These are phyloP conservation scores for Gymnoscopelus braueri DNA, from an alignment of 2,797 vertebrate species.

Conservation along the genomic window DNA sequence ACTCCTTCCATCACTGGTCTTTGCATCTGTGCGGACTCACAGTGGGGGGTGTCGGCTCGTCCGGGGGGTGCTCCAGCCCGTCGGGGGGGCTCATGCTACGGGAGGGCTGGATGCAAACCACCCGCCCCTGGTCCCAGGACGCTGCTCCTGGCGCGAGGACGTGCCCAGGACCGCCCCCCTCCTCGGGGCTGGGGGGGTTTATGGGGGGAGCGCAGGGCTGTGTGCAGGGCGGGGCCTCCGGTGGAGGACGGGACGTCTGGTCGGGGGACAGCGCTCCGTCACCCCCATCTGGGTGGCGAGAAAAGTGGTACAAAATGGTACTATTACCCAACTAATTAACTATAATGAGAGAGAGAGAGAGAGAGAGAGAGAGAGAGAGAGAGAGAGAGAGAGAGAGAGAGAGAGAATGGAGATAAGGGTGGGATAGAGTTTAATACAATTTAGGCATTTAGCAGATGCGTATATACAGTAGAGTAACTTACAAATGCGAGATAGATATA, in stretches of 20 bases:
- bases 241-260: constrained; percentile 87
- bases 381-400: no score
- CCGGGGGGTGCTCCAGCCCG: constrained; percentile 86
- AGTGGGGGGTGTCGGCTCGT: constrained; percentile 80
- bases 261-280: constrained; percentile 89
- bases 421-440: no score
- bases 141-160: constrained; percentile 23
- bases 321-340: neutral
- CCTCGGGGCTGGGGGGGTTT: constrained; percentile 34
- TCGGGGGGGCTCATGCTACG: constrained; percentile 93
- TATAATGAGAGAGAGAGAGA: neutral
- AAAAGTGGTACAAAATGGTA: neutral
- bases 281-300: constrained; percentile 79
- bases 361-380: neutral
- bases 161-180: no score
- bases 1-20: no score
- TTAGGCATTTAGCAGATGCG: no score
- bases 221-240: constrained; percentile 82
- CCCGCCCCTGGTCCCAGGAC: constrained; percentile 83
- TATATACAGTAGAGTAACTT: no score
- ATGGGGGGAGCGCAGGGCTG: constrained; percentile 69
- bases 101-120: constrained; percentile 95
- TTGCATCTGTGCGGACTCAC: constrained; percentile 65
- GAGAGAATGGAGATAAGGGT: no score
- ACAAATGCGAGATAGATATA: no score